phyloP scores from a whole-genome alignment of 2,797 vertebrate species.

The Acanthurus lineatus region DNA sequence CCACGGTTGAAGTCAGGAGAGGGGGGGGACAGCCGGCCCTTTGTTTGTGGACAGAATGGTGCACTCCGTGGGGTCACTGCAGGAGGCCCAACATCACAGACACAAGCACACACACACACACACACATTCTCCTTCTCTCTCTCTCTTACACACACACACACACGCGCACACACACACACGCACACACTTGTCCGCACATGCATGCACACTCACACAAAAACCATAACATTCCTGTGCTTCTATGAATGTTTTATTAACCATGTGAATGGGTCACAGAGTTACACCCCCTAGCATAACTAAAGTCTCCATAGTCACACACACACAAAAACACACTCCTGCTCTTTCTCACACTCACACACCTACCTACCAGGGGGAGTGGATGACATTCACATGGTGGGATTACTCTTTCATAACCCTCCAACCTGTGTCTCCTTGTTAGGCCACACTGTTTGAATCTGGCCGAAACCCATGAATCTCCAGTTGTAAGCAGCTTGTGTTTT shows the following conservation, averaged over 20 bases:
- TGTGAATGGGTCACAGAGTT: slow-evolving; percentile 88
- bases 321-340: slow-evolving; percentile 54
- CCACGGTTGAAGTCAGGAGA: slow-evolving; percentile 83
- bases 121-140: slow-evolving; percentile 4
- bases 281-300: slow-evolving; percentile 79
- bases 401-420: slow-evolving; percentile 68
- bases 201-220: slow-evolving; percentile 76
- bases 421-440: slow-evolving; percentile 55
- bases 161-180: slow-evolving; percentile 39
- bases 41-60: slow-evolving; percentile 91
- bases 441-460: slow-evolving; percentile 49
- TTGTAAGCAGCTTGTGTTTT: slow-evolving; percentile 17
- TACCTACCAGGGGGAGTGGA: slow-evolving; percentile 48
- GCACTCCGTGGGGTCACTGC: slow-evolving; percentile 89
- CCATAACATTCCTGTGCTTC: slow-evolving; percentile 87
- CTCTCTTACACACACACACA: slow-evolving; percentile 9
- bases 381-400: slow-evolving; percentile 66
- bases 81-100: slow-evolving; percentile 88
- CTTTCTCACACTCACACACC: slow-evolving; percentile 66
- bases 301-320: slow-evolving; percentile 74
- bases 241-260: slow-evolving; percentile 90
- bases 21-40: slow-evolving; percentile 89
- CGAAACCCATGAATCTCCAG: slow-evolving; percentile 18
- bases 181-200: slow-evolving; percentile 48
- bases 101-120: slow-evolving; percentile 64